These are phyloP conservation scores for Umimayanthus kanabou DNA, from an alignment of 92 coral and sea anemone genomes.

Conservation along the genomic window DNA sequence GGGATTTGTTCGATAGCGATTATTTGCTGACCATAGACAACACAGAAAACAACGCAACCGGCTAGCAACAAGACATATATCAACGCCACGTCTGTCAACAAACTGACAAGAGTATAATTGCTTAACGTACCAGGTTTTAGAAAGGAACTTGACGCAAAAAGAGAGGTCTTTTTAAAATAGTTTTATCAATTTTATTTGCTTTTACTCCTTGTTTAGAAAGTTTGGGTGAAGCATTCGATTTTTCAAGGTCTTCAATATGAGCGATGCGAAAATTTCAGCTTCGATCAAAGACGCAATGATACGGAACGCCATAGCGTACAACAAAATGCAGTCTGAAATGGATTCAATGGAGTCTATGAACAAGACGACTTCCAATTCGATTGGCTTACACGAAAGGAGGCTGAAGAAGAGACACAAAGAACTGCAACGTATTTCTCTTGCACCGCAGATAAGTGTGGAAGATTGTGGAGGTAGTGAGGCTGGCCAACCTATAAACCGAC, in stretches of 20 bases:
- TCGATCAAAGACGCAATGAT: slow-evolving; percentile 14
- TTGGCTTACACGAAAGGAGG: neutral
- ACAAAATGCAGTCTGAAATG: slow-evolving; percentile 9
- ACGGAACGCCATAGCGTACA: slow-evolving; percentile 9
- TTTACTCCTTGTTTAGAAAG: neutral
- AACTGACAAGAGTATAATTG: neutral
- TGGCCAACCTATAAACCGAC: slow-evolving; percentile 2
- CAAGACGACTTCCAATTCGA: neutral
- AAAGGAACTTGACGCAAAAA: neutral
- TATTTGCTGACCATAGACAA: neutral
- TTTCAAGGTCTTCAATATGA: neutral
- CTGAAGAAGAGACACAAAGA: neutral
- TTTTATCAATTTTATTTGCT: neutral
- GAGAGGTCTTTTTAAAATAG: neutral
- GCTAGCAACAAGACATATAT: too few relatives aligned
- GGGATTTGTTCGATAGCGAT: neutral
- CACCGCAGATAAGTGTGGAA: slow-evolving; percentile 2
- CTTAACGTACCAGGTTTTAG: neutral
- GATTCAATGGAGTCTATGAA: slow-evolving; percentile 4
- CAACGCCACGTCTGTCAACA: neutral
- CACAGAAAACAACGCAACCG: neutral
- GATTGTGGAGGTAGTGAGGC: neutral
- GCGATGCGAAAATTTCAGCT: neutral
- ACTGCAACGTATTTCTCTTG: neutral
- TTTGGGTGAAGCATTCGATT: neutral